phyloP scores from a whole-genome alignment of 2,113 vertebrate genomes.

The Cricetomys ansorgei region DNA sequence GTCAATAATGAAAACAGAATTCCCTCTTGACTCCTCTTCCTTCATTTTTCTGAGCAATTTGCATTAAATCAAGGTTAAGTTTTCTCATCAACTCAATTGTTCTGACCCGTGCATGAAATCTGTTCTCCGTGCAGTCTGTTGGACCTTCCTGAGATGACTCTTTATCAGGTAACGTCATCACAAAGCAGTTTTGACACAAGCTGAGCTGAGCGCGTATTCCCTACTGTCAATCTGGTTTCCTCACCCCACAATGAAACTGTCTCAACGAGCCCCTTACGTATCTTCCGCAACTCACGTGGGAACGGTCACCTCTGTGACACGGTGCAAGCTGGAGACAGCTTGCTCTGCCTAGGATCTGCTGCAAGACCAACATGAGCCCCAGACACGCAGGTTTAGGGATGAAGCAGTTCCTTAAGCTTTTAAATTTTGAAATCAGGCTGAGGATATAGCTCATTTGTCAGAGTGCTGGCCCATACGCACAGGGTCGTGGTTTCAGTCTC shows the following conservation, averaged over 20 bases:
- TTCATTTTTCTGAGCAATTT: constrained; percentile 61
- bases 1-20: constrained; percentile 53
- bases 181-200: constrained; percentile 38
- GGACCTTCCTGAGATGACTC: constrained; percentile 25
- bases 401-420: not conserved
- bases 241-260: not conserved
- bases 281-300: not conserved
- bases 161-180: constrained; percentile 41
- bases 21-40: not conserved
- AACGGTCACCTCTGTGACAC: not conserved
- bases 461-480: not conserved
- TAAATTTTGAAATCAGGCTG: not conserved
- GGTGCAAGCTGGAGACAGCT: not conserved
- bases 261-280: not conserved
- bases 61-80: constrained; percentile 65
- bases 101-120: not conserved
- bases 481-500: not conserved
- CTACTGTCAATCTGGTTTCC: not conserved
- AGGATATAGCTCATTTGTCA: too few relatives aligned
- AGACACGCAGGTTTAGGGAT: not conserved
- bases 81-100: constrained; percentile 48
- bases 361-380: not conserved
- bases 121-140: not conserved
- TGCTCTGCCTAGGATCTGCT: not conserved
- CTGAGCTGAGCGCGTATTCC: not conserved